Evolutionary conservation across 2,797 vertebrate genomes (phyloP).

Genomic region (Salmo trutta): DNA sequence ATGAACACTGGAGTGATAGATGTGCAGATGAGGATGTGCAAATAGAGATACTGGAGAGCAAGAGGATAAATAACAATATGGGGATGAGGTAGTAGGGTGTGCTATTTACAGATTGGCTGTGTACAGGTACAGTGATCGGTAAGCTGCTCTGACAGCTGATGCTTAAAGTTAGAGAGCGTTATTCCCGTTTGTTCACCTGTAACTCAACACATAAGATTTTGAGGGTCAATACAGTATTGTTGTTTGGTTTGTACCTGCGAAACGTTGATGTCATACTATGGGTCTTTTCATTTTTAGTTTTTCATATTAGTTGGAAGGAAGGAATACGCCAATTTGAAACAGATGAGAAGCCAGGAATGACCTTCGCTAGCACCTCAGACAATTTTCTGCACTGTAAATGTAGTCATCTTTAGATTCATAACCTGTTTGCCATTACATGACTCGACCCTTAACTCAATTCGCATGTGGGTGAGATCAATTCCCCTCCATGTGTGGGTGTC

Average conservation of each 20-base stretch:
- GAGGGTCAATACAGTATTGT: background rate
- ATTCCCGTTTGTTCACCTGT: background rate
- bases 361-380: too few relatives aligned
- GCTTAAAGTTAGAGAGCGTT: too few relatives aligned
- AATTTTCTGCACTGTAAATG: background rate
- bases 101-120: too few relatives aligned
- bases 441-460: conserved; percentile 37
- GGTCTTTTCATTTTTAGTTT: conserved; percentile 1
- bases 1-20: too few relatives aligned
- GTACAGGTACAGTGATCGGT: too few relatives aligned
- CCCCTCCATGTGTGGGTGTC: conserved; percentile 49
- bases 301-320: conserved; percentile 27
- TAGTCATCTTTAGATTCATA: conserved; percentile 30
- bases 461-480: conserved; percentile 54
- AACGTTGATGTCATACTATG: background rate
- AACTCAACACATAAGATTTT: background rate
- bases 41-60: too few relatives aligned
- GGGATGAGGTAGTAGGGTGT: too few relatives aligned
- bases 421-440: conserved; percentile 19
- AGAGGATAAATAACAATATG: too few relatives aligned
- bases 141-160: too few relatives aligned
- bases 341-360: too few relatives aligned
- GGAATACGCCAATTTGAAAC: background rate
- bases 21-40: too few relatives aligned
- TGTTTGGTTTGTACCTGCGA: background rate